Evolutionary conservation across 2,797 vertebrate genomes (phyloP).

Genomic region (Moxostoma hubbsi): DNA sequence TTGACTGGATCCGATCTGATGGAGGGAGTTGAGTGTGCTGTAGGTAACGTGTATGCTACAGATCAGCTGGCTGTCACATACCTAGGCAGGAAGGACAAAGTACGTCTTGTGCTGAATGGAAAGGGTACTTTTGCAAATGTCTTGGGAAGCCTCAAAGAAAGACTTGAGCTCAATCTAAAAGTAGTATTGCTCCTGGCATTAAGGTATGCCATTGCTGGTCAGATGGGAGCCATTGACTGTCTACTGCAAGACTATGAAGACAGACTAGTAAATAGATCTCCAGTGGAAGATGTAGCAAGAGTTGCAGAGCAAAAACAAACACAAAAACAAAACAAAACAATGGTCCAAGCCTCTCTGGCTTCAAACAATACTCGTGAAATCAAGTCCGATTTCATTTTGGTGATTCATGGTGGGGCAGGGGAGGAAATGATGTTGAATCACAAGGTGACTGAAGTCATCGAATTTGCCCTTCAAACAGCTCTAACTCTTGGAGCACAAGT

Average conservation of each 20-base stretch:
- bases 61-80: constrained; percentile 82
- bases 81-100: constrained; percentile 75
- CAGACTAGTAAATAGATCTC: constrained; percentile 55
- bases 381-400: constrained; percentile 68
- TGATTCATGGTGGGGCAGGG: constrained; percentile 82
- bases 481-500: constrained; percentile 72
- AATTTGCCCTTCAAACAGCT: constrained; percentile 78
- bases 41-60: constrained; percentile 81
- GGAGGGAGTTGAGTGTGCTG: constrained; percentile 79
- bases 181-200: constrained; percentile 76
- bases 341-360: background rate
- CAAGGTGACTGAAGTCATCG: constrained; percentile 70
- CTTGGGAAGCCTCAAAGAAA: constrained; percentile 72
- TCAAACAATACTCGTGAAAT: constrained; percentile 27
- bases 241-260: constrained; percentile 65
- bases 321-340: constrained; percentile 37
- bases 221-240: constrained; percentile 79
- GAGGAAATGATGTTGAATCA: constrained; percentile 76
- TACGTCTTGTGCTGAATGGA: constrained; percentile 77
- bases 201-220: constrained; percentile 74
- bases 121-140: constrained; percentile 76
- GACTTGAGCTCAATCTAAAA: constrained; percentile 71
- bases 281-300: constrained; percentile 31
- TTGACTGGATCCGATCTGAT: constrained; percentile 78
- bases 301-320: constrained; percentile 9